These are phyloP conservation scores for Vespertilio murinus DNA, from an alignment of 2,797 vertebrate species.

Conservation along the genomic window DNA sequence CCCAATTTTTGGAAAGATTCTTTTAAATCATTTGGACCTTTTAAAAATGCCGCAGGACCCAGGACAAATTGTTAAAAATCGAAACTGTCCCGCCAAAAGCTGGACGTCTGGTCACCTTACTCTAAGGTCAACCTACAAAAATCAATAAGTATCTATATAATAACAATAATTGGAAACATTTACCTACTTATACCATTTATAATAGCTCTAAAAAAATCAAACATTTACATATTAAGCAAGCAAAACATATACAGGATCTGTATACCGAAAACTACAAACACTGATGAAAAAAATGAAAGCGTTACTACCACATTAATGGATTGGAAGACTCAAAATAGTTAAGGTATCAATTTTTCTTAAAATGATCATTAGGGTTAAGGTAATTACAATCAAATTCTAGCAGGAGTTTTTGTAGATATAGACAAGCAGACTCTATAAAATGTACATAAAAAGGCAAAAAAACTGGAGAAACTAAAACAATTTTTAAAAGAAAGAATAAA, in stretches of 20 bases:
- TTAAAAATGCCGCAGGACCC: too few relatives aligned
- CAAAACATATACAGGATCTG: neutral
- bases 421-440: constrained; percentile 26
- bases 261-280: neutral
- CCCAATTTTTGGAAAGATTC: too few relatives aligned
- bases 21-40: too few relatives aligned
- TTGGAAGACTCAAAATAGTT: neutral
- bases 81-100: too few relatives aligned
- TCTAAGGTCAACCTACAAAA: constrained; percentile 43
- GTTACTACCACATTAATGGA: neutral
- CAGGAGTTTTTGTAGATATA: neutral
- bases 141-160: neutral
- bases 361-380: constrained; percentile 2
- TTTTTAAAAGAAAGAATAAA: neutral
- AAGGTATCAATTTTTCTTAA: neutral
- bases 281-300: constrained; percentile 27
- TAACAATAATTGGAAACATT: constrained; percentile 31
- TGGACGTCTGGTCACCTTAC: too few relatives aligned
- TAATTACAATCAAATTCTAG: neutral
- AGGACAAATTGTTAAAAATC: too few relatives aligned
- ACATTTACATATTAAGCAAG: neutral
- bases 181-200: neutral
- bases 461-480: constrained; percentile 13
- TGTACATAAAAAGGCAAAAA: neutral
- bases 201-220: constrained; percentile 15